Base-by-base conservation (phyloP, 1,140 invertebrate genomes). In the Drosophila nannoptera region DNA sequence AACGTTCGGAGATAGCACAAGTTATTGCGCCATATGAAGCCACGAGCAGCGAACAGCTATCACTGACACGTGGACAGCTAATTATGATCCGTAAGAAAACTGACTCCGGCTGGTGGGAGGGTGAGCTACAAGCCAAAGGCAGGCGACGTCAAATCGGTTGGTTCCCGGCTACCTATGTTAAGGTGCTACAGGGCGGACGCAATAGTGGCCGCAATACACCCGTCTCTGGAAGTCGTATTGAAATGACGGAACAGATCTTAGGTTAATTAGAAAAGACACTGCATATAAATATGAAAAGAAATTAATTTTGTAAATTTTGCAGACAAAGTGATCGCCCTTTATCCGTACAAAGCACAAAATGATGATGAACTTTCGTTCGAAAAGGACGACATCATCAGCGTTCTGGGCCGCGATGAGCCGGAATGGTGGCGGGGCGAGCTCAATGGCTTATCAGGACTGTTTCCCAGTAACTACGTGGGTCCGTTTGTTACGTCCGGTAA, bases 41-140 rank as follows among this genome's bases (percentile, higher is more conserved):
- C 2, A 96, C 95, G 4, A 97, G 97, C 84, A 88, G 93, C 0
- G 97, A 98, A 87, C 98, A 99, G 89, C 90, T 99, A 9, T 94
- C 94, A 55, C 90, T 99, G 7, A 93, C 95, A 77, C 93, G 96
- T 68, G 98, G 98, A n/a, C 98, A 99, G 82, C 90, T 99, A 48
- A 95, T 99, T 49, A 95, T 97, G 91, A 96, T 99, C 11, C 92
- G 97, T 9, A 99, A 99, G 90, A 99, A 99, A 89, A 97, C 96
- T 7, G 94, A 96, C 56, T 96, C 96, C 71, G 98, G 98, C 16
- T 99, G 98, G 98, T 99, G 98, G 98, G 98, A 99, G 92, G 98
- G 98, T 48, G 98, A 99, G 90, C 90, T 99, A 29, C 97, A 99
- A 91, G 97, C 96, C 9, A 97, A 98, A 90, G 98, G 98, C n/a